These are phyloP conservation scores for Platycheirus albimanus DNA, from an alignment of 2,888 invertebrate species.

Conservation along the genomic window DNA sequence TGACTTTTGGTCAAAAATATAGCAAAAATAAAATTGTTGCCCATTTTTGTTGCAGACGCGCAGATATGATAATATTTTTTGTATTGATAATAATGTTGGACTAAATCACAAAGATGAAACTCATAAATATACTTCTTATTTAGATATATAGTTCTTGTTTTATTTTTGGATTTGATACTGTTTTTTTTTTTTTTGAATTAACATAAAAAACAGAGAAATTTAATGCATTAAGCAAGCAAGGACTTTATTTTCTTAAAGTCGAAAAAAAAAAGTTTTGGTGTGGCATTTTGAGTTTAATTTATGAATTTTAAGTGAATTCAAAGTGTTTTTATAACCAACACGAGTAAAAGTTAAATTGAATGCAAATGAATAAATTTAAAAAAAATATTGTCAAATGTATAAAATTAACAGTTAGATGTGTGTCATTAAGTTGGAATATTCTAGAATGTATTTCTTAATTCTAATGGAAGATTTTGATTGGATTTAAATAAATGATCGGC, in stretches of 20 bases:
- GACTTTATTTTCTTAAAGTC: background rate
- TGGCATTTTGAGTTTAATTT: constrained; percentile 13
- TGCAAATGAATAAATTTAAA: constrained; percentile 51
- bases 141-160: too few relatives aligned
- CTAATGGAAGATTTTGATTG: too few relatives aligned
- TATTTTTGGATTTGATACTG: background rate
- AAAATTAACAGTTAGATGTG: constrained; percentile 46
- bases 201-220: background rate
- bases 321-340: constrained; percentile 15
- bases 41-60: constrained; percentile 31
- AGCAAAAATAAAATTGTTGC: constrained; percentile 17
- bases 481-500: too few relatives aligned
- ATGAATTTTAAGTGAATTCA: constrained; percentile 10
- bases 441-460: too few relatives aligned
- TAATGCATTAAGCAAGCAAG: background rate
- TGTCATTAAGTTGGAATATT: constrained; percentile 14
- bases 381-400: constrained; percentile 34
- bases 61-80: constrained; percentile 63
- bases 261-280: background rate
- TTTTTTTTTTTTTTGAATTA: background rate
- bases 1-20: background rate
- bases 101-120: constrained; percentile 10
- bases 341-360: constrained; percentile 30
- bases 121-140: too few relatives aligned
- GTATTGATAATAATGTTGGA: constrained; percentile 15